A percentile compares a stretch with the other conserved stretches of the same genome.
phyloP scores from a whole-genome alignment of 2,797 vertebrate genomes.

The Percopsis omiscomaycus region DNA sequence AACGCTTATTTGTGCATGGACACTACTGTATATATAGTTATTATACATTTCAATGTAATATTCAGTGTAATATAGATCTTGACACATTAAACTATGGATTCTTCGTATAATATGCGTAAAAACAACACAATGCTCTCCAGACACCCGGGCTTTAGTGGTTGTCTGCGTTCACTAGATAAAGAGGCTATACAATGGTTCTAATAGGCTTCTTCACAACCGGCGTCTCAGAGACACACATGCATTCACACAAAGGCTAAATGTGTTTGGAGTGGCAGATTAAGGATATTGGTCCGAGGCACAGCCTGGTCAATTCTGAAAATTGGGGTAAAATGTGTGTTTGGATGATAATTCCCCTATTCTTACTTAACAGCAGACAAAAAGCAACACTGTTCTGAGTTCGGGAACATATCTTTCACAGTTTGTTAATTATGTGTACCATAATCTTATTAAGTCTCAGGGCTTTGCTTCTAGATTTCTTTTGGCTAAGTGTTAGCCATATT shows the following conservation, averaged over 20 bases:
- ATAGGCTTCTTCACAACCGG: constrained; percentile 74
- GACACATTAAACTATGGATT: constrained; percentile 66
- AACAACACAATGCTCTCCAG: constrained; percentile 52
- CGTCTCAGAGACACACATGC: constrained; percentile 78
- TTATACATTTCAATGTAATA: constrained; percentile 48
- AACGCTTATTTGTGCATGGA: no score
- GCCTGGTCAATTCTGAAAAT: constrained; percentile 78
- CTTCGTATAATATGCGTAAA: constrained; percentile 56
- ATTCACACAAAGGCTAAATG: constrained; percentile 80
- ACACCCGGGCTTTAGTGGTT: constrained; percentile 63
- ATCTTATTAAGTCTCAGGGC: constrained; percentile 69
- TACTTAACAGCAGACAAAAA: constrained; percentile 63
- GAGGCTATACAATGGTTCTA: constrained; percentile 82
- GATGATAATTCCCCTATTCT: constrained; percentile 80
- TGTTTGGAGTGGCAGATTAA: constrained; percentile 80
- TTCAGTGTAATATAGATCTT: constrained; percentile 62
- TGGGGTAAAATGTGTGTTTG: constrained; percentile 78
- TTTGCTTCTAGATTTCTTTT: constrained; percentile 70
- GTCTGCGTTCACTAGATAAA: constrained; percentile 85
- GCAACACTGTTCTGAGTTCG: constrained; percentile 53
- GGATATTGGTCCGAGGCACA: constrained; percentile 70
- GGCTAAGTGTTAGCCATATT: constrained; percentile 65
- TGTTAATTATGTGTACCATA: constrained; percentile 70
- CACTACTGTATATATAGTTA: neutral
- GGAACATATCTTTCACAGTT: constrained; percentile 62